phyloP scores from a whole-genome alignment of 2,888 invertebrate genomes.

The Priocnemis perturbator region DNA sequence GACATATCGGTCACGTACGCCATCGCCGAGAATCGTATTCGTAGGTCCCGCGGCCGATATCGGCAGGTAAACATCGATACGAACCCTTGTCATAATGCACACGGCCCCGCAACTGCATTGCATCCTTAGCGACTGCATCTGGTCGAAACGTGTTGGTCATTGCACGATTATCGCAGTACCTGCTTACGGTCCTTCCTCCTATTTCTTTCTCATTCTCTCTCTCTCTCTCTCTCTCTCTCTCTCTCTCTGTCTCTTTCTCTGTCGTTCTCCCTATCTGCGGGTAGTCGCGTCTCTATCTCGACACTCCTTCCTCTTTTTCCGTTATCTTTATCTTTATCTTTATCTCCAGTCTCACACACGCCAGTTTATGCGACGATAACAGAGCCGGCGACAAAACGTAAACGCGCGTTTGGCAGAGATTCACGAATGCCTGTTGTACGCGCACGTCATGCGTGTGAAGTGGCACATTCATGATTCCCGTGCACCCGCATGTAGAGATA shows the following conservation, averaged over 20 bases:
- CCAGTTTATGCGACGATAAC: no score
- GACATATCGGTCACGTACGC: constrained; percentile 53
- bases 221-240: background rate
- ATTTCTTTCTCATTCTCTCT: background rate
- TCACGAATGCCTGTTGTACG: no score
- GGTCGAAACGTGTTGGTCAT: constrained; percentile 30
- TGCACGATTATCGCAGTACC: constrained; percentile 7
- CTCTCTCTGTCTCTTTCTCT: background rate
- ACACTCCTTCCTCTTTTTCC: no score
- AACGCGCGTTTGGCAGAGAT: no score
- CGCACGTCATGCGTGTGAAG: no score
- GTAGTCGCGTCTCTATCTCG: no score
- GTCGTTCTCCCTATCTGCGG: no score
- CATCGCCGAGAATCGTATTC: constrained; percentile 41
- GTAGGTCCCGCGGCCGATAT: constrained; percentile 43
- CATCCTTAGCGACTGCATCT: constrained; percentile 27
- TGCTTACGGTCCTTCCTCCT: constrained; percentile 2
- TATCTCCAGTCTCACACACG: no score
- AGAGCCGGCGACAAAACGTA: no score
- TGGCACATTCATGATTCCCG: no score
- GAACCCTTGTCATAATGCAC: constrained; percentile 45
- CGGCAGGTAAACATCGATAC: constrained; percentile 52
- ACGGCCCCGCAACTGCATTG: constrained; percentile 28
- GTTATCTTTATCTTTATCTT: no score
- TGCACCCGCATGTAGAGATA: no score